Evolutionary conservation across 2,113 vertebrate genomes (phyloP).

Genomic region (Tor tambroides): DNA sequence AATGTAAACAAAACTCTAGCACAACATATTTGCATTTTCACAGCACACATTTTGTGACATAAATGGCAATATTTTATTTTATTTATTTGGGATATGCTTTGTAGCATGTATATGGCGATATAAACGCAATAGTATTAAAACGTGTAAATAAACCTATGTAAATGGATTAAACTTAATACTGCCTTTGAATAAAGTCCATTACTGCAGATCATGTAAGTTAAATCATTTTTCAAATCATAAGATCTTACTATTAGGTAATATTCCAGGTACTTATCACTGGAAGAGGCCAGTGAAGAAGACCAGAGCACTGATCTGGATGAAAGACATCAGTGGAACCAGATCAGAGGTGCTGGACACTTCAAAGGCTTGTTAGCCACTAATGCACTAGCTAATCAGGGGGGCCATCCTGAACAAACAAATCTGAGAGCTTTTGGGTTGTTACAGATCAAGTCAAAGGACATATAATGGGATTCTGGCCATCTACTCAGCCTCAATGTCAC

Average conservation of each 20-base stretch:
- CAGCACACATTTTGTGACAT: no score
- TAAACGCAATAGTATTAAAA: no score
- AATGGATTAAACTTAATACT: no score
- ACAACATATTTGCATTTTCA: no score
- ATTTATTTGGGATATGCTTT: no score
- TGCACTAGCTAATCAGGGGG: conserved; percentile 7
- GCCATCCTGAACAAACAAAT: conserved; percentile 15
- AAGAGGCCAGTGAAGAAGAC: not conserved
- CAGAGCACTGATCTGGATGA: conserved; percentile 20
- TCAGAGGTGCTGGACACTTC: conserved; percentile 7
- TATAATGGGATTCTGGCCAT: conserved; percentile 11
- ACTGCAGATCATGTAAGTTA: not conserved
- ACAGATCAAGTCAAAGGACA: conserved; percentile 30
- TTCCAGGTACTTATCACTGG: not conserved
- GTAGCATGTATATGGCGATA: no score
- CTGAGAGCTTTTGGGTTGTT: conserved; percentile 12
- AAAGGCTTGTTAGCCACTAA: conserved; percentile 38
- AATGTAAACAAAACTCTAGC: no score
- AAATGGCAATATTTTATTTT: no score
- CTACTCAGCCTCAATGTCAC: not conserved
- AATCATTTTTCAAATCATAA: conserved; percentile 12
- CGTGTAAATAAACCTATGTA: no score
- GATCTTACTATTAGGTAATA: conserved; percentile 5
- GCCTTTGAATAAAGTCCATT: not conserved
- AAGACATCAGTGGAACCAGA: conserved; percentile 30